These are phyloP conservation scores for Patella vulgata DNA, from an alignment of 1,140 invertebrate species.

Conservation along the genomic window DNA sequence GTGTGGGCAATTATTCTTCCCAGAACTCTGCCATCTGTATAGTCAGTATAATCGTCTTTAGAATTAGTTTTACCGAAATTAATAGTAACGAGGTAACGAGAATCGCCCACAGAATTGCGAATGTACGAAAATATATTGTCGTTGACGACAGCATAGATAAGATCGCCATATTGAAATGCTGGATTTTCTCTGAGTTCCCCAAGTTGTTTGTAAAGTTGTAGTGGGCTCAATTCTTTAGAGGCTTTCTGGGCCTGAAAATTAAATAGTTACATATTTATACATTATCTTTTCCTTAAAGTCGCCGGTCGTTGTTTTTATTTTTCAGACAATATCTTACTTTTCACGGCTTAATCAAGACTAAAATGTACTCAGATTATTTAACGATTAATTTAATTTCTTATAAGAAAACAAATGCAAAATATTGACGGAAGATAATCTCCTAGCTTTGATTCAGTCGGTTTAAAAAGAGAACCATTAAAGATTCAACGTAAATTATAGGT, in stretches of 20 bases:
- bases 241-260: constrained; percentile 5
- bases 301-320: too few species aligned
- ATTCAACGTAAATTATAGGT: too few species aligned
- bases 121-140: constrained; percentile 36
- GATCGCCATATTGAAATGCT: constrained; percentile 33
- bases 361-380: not conserved
- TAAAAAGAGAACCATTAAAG: too few species aligned
- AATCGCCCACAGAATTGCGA: constrained; percentile 51
- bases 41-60: constrained; percentile 23
- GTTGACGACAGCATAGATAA: constrained; percentile 27
- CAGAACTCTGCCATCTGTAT: too few species aligned
- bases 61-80: constrained; percentile 23
- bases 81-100: constrained; percentile 26
- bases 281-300: not conserved
- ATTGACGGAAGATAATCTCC: not conserved
- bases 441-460: too few species aligned
- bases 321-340: too few species aligned
- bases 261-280: not conserved
- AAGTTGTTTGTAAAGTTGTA: constrained; percentile 26
- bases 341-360: too few species aligned
- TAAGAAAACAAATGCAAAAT: not conserved
- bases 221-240: not conserved
- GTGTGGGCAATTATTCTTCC: too few species aligned
- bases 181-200: constrained; percentile 24
- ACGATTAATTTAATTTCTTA: not conserved